Evolutionary conservation across 1,140 invertebrate species (phyloP), one percentile per base, ranked within the genome.

Genomic region (Leucophenga varia): DNA sequence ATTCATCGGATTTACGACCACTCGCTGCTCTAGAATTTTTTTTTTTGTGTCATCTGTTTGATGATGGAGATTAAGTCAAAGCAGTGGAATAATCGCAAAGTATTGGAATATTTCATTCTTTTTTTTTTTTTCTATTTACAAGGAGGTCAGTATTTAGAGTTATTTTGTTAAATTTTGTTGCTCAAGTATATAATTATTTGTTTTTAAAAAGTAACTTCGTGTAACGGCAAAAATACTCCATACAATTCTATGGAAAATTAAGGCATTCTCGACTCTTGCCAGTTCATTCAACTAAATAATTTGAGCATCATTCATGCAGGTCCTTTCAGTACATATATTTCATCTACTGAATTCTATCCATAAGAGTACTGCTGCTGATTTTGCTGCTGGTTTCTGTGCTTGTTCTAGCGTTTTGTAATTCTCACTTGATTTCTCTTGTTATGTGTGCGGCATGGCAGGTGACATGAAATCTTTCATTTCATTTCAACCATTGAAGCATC

Each of bases 231-330:
- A n/a, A n/a, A n/a, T n/a, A n/a, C n/a, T n/a, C n/a, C n/a, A n/a
- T n/a, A n/a, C n/a, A n/a, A n/a, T n/a, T n/a, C n/a, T n/a, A n/a
- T n/a, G n/a, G n/a, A n/a, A n/a, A n/a, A n/a, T n/a, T n/a, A n/a
- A n/a, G n/a, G n/a, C n/a, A n/a, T 21, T 52, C 52, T 69, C 61
- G 61, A 63, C 65, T 71, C 67, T 71, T 67, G 63, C 68, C 57
- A 55, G 64, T 68, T 72, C 67, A 71, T 61, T 71, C 67, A 71
- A 71, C 67, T 64, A 71, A 61, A 71, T 71, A 71, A 71, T 71
- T 71, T 71, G 67, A 71, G 67, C 64, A 57, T 53, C 67, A 71
- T 71, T 71, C 64, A 68, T 68, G 64, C 64, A 68, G 64, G 63
- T 68, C 63, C 25, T 30, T 30, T 8, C 64, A 57, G 48, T 54